These are phyloP conservation scores for Cyrtodaria siliqua DNA, from an alignment of 2,888 invertebrate genomes.

Conservation along the genomic window DNA sequence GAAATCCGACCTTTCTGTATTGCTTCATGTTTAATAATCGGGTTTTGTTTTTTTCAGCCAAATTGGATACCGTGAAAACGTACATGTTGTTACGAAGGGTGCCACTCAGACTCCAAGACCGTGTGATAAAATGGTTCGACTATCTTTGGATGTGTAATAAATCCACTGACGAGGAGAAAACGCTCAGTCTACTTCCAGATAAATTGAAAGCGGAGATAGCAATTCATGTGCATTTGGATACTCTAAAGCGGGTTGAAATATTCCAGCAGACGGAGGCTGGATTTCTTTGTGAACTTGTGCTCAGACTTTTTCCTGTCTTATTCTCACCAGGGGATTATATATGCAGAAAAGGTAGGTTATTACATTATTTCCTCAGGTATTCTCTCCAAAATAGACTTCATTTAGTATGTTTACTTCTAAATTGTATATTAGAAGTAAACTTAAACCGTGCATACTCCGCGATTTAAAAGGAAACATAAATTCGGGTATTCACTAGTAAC, in stretches of 20 bases:
- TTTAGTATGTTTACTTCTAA: too few species aligned
- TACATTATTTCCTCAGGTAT: too few species aligned
- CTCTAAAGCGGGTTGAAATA: conserved; percentile 96
- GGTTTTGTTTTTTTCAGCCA: too few species aligned
- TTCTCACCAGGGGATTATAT: conserved; percentile 99
- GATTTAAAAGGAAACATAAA: too few species aligned
- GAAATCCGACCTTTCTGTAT: too few species aligned
- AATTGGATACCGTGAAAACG: conserved; percentile 99
- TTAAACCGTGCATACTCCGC: too few species aligned
- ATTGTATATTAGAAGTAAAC: too few species aligned
- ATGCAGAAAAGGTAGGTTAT: conserved; percentile 96
- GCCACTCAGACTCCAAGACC: conserved; percentile 97
- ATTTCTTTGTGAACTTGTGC: conserved; percentile 98
- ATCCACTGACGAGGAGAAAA: conserved; percentile 98
- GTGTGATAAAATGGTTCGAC: conserved; percentile 99
- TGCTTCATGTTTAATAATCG: too few species aligned
- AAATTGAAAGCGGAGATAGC: conserved; percentile 99
- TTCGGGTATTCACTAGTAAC: too few species aligned
- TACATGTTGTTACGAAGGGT: conserved; percentile 99
- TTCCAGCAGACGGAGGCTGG: conserved; percentile 99
- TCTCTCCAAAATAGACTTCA: too few species aligned
- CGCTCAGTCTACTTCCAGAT: conserved; percentile 88
- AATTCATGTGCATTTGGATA: conserved; percentile 99
- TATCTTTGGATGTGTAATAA: conserved; percentile 99
- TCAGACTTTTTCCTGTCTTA: conserved; percentile 96